Evolutionary conservation across 2,113 vertebrate species (phyloP), one percentile per base, ranked within the genome.

Genomic region (Platycercus adscitus): DNA sequence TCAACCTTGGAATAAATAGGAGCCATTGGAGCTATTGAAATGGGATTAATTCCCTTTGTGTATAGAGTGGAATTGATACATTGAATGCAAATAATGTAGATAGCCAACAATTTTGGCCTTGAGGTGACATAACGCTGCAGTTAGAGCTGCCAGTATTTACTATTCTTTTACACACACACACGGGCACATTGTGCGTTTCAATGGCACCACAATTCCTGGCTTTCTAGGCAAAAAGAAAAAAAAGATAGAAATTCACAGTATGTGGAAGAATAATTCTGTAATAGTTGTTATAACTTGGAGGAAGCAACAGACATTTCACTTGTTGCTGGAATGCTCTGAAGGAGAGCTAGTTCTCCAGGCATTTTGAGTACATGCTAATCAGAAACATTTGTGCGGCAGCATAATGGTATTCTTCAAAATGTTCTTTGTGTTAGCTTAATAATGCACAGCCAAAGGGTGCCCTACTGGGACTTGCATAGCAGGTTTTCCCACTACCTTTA

Each of bases 261-360:
- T 20, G 29, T 79, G 60, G 92, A 90, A 75, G 65, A 91, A 50
- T 87, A 87, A 92, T 93, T 91, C 91, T 66, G 35, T 84, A 92
- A 78, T 89, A 86, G 88, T 91, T 87, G n/a, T 92, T 84, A 71
- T 76, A 91, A 93, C 70, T 91, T 61, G 44, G 73, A 91, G 73
- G 77, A 84, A 94, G 96, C 88, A 95, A 92, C 93, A 96, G 94
- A 86, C 96, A 88, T 92, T 96, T 94, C 91, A 88, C 85, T 94
- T 94, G 91, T 96, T 94, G 89, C 88, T 80, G 68, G 61, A 91
- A 81, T 31, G 68, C 87, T 94, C 82, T 81, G 89, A 95, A 95
- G 91, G 70, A 92, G 79, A 75, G 66, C 76, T 86, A 31, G 94
- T 91, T 96, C 88, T 96, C 89, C 63, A 63, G 83, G 84, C 85